phyloP scores from a whole-genome alignment of 2,797 vertebrate species.

The Columba guinea region DNA sequence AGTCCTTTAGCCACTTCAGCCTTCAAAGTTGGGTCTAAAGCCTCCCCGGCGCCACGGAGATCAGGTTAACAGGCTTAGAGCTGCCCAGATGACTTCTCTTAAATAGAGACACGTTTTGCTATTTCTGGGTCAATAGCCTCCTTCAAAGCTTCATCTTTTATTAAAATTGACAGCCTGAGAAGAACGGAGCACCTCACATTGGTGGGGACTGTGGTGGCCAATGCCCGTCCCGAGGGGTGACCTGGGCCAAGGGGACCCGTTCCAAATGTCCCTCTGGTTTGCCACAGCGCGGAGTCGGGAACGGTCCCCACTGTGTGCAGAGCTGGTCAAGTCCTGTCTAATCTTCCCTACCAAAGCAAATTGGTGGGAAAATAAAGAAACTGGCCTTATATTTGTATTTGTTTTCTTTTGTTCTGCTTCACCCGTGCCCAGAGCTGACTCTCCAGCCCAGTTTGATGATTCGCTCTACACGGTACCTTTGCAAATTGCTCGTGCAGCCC shows the following conservation, averaged over 20 bases:
- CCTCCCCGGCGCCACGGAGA: neutral
- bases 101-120: neutral
- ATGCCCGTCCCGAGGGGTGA: neutral
- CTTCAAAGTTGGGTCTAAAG: slow-evolving; percentile 12
- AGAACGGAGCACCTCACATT: neutral
- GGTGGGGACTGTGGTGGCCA: accelerated
- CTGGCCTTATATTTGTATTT: neutral
- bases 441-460: accelerated
- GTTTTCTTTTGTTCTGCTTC: neutral
- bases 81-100: neutral
- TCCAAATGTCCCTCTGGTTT: neutral
- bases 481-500: neutral
- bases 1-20: neutral
- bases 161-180: neutral
- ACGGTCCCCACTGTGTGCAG: neutral
- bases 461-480: accelerated
- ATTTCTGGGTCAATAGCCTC: slow-evolving; percentile 23
- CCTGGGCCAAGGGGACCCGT: neutral
- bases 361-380: neutral
- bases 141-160: neutral
- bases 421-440: neutral
- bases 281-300: neutral
- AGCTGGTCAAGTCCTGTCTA: neutral
- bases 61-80: slow-evolving; percentile 20
- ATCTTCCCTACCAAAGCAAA: neutral